A percentile compares a stretch with the other conserved stretches of the same genome.
Conservation (phyloP, 2,797 vertebrate species). For the Anolis apletophallus region DNA sequence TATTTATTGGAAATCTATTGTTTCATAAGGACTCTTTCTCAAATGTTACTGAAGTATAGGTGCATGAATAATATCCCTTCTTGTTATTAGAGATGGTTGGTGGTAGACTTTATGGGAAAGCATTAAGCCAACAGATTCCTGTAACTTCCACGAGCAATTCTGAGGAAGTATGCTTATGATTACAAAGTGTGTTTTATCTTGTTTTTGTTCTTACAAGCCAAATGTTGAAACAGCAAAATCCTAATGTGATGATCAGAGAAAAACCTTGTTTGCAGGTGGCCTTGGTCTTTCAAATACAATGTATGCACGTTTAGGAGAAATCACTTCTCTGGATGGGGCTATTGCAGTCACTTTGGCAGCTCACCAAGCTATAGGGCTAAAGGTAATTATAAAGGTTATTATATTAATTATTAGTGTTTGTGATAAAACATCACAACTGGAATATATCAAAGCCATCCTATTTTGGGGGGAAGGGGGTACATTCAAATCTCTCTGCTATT, state of each 20-base stretch:
- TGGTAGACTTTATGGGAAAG: no score
- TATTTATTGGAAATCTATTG: no score
- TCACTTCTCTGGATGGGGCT: constrained; percentile 85
- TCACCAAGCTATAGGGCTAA: constrained; percentile 96
- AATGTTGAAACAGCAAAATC: background rate
- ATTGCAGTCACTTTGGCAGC: constrained; percentile 93
- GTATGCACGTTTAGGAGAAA: constrained; percentile 92
- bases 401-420: background rate
- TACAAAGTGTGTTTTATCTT: background rate
- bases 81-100: no score
- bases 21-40: no score
- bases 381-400: constrained; percentile 79
- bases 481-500: background rate
- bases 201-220: background rate
- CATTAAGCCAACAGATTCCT: no score
- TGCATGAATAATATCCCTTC: background rate
- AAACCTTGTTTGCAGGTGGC: constrained; percentile 80
- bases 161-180: background rate
- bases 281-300: constrained; percentile 94
- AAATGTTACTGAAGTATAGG: background rate
- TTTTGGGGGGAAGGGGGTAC: no score
- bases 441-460: background rate
- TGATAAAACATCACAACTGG: background rate
- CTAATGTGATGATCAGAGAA: background rate
- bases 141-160: background rate